Evolutionary conservation across 2,888 invertebrate species (phyloP).

Genomic region (Ypsolopha sequella): DNA sequence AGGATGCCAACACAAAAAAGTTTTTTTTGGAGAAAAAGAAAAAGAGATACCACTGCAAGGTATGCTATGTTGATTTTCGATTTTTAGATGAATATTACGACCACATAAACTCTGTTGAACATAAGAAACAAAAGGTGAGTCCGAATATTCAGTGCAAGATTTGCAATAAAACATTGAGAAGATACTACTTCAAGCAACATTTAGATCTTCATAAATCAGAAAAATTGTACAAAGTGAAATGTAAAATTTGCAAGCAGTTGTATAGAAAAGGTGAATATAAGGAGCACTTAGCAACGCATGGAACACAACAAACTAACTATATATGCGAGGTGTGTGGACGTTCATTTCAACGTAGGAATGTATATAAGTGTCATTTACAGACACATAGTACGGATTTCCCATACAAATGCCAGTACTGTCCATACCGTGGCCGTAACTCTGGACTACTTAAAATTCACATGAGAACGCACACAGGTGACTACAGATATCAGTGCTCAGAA

Average conservation of each 20-base stretch:
- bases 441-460: slow-evolving; percentile 37
- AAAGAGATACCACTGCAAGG: slow-evolving; percentile 4
- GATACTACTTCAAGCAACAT: slow-evolving; percentile 9
- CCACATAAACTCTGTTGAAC: slow-evolving; percentile 2
- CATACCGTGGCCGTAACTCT: slow-evolving; percentile 31
- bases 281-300: slow-evolving; percentile 9
- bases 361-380: slow-evolving; percentile 36
- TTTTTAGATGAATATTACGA: slow-evolving; percentile 4
- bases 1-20: slow-evolving; percentile 3
- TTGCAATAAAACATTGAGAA: slow-evolving; percentile 9
- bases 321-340: slow-evolving; percentile 45
- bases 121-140: slow-evolving; percentile 2
- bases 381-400: slow-evolving; percentile 37
- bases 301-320: slow-evolving; percentile 22
- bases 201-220: slow-evolving; percentile 7
- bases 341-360: slow-evolving; percentile 34
- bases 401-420: slow-evolving; percentile 38
- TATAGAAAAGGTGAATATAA: slow-evolving; percentile 11
- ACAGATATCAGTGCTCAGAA: slow-evolving; percentile 42
- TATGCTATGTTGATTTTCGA: slow-evolving; percentile 2
- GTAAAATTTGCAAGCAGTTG: slow-evolving; percentile 11
- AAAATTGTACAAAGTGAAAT: slow-evolving; percentile 9
- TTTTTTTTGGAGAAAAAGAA: slow-evolving; percentile 3
- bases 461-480: slow-evolving; percentile 37
- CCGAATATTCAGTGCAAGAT: slow-evolving; percentile 7